phyloP scores from a whole-genome alignment of 2,797 vertebrate genomes.

The Molossus molossus region DNA sequence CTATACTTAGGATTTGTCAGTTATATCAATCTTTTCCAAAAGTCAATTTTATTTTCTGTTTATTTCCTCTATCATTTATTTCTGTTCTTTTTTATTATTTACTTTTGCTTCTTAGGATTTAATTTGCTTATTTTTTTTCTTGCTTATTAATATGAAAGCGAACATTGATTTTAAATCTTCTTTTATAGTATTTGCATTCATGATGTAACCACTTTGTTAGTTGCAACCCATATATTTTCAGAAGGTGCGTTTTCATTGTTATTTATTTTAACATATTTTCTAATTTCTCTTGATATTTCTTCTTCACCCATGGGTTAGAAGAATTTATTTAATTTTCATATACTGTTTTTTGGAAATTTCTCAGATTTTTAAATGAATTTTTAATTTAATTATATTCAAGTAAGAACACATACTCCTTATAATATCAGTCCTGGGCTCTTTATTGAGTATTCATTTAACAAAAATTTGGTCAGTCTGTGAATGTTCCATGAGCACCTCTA shows the following conservation, averaged over 20 bases:
- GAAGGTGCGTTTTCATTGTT: not conserved
- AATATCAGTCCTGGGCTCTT: not conserved
- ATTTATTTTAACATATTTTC: not conserved
- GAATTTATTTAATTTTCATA: conserved; percentile 20
- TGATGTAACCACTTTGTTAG: not conserved
- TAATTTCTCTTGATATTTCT: not conserved
- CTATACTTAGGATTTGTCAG: not conserved
- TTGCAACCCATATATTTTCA: not conserved
- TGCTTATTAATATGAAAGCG: not conserved
- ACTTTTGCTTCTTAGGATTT: not conserved
- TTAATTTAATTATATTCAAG: not conserved
- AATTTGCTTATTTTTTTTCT: not conserved
- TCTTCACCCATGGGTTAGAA: not conserved
- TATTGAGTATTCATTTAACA: not conserved
- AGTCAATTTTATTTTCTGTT: not conserved
- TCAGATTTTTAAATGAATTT: not conserved
- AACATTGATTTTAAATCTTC: not conserved
- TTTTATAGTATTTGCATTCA: not conserved
- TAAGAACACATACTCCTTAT: not conserved
- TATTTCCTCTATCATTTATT: not conserved
- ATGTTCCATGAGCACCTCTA: not conserved
- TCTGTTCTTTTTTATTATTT: not conserved
- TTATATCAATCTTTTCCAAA: not conserved
- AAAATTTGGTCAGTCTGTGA: not conserved
- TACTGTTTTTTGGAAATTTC: not conserved